These are phyloP conservation scores for Hepsetus odoe DNA, from an alignment of 2,113 vertebrate species.

Conservation along the genomic window DNA sequence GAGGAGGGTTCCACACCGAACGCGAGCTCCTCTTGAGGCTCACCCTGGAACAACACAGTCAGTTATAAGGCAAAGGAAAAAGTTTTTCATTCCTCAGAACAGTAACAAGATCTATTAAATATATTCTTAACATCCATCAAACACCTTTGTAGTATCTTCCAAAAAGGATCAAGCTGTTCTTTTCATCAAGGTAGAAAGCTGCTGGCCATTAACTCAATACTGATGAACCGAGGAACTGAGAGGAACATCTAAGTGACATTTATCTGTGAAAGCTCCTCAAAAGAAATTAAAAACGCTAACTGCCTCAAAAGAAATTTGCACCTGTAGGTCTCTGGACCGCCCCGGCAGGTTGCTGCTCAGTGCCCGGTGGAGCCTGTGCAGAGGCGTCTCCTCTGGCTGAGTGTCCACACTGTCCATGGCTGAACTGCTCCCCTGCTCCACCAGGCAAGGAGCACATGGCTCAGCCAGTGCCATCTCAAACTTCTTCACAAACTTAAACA, in stretches of 20 bases:
- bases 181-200: too few relatives aligned
- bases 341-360: constrained; percentile 76
- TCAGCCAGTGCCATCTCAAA: constrained; percentile 83
- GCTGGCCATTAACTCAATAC: too few relatives aligned
- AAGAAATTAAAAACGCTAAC: too few relatives aligned
- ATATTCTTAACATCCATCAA: too few relatives aligned
- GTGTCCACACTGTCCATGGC: constrained; percentile 73
- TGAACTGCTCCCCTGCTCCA: constrained; percentile 79
- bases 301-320: constrained; percentile 45
- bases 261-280: too few relatives aligned
- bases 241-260: background rate
- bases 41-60: constrained; percentile 58
- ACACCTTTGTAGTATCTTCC: too few relatives aligned
- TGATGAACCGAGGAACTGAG: too few relatives aligned
- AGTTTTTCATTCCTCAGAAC: too few relatives aligned
- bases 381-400: constrained; percentile 72
- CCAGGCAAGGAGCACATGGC: constrained; percentile 79
- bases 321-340: constrained; percentile 67
- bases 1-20: constrained; percentile 49
- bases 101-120: too few relatives aligned
- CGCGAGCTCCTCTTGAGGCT: constrained; percentile 54
- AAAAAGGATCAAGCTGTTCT: too few relatives aligned
- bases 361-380: constrained; percentile 76
- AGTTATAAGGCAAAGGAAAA: too few relatives aligned
- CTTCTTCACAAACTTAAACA: constrained; percentile 97